Evolutionary conservation across 2,888 invertebrate species (phyloP).

Genomic region (Plebejus argus): DNA sequence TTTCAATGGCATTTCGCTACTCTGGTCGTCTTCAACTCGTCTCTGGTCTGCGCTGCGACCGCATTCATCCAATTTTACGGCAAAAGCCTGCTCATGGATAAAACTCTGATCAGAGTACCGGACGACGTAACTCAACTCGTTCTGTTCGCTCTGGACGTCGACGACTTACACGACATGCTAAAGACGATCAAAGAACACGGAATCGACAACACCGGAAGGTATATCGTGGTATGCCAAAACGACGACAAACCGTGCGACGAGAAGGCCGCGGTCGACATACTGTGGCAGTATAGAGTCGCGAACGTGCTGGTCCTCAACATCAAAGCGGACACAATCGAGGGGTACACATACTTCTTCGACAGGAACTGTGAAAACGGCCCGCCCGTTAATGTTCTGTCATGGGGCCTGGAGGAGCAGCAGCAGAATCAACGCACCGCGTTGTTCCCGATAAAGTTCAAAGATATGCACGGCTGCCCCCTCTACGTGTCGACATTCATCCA

Average conservation of each 20-base stretch:
- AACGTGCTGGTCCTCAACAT: constrained; percentile 59
- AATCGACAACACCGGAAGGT: constrained; percentile 62
- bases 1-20: constrained; percentile 61
- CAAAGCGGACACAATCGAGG: constrained; percentile 44
- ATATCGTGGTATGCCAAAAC: constrained; percentile 61
- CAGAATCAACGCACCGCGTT: constrained; percentile 37
- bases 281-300: constrained; percentile 60
- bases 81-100: constrained; percentile 54
- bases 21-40: constrained; percentile 59
- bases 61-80: constrained; percentile 54
- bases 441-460: constrained; percentile 56
- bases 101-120: constrained; percentile 45
- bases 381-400: constrained; percentile 49
- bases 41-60: constrained; percentile 51
- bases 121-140: constrained; percentile 54
- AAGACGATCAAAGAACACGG: constrained; percentile 50
- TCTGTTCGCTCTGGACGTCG: constrained; percentile 53
- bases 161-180: constrained; percentile 50
- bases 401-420: constrained; percentile 36
- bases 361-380: constrained; percentile 52
- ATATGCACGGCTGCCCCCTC: constrained; percentile 58
- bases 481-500: constrained; percentile 62
- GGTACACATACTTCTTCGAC: constrained; percentile 57
- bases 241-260: constrained; percentile 55
- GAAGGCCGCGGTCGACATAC: constrained; percentile 48